Evolutionary conservation across 2,113 vertebrate genomes (phyloP).

Genomic region (Mungos mungo): DNA sequence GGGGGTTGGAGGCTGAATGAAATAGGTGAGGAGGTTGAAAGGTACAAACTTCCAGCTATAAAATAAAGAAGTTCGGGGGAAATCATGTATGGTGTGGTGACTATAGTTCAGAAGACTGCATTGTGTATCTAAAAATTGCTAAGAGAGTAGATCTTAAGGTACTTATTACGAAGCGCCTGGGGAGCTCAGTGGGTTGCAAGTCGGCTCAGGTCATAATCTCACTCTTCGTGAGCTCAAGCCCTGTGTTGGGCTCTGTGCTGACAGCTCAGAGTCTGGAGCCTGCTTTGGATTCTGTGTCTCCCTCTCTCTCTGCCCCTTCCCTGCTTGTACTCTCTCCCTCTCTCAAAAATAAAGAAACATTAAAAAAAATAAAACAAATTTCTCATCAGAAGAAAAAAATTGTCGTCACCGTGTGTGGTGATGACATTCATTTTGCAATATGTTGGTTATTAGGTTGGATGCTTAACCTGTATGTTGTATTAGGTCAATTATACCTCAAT

Average conservation of each 20-base stretch:
- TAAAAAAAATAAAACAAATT: too few relatives aligned
- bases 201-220: too few relatives aligned
- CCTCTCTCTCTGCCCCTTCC: too few relatives aligned
- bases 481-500: not conserved
- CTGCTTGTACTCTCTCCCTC: too few relatives aligned
- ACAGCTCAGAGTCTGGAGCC: too few relatives aligned
- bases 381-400: not conserved
- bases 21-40: not conserved
- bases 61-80: not conserved
- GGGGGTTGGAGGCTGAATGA: not conserved
- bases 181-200: too few relatives aligned
- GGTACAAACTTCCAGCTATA: not conserved
- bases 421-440: not conserved
- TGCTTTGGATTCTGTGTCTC: too few relatives aligned
- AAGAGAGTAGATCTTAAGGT: not conserved
- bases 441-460: too few relatives aligned
- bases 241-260: too few relatives aligned
- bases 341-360: too few relatives aligned
- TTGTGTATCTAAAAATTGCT: not conserved
- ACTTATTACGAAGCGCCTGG: not conserved
- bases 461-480: not conserved
- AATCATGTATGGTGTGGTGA: not conserved
- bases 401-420: not conserved
- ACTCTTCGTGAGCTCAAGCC: too few relatives aligned
- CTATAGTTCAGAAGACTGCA: not conserved